These are phyloP conservation scores for Eretmochelys imbricata DNA, from an alignment of 2,113 vertebrate species.

Conservation along the genomic window DNA sequence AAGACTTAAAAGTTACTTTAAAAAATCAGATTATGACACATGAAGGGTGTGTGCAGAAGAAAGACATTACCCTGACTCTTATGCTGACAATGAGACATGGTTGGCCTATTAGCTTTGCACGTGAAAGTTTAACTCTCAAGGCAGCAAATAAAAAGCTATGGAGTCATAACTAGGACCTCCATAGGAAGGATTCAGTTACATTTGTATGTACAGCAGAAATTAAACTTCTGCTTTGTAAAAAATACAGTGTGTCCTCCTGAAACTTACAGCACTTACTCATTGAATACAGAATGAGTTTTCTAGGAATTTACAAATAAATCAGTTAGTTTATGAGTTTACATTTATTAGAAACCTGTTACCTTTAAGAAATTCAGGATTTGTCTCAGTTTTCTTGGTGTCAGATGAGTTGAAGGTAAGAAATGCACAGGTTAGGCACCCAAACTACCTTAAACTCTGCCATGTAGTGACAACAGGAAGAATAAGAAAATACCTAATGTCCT, in stretches of 20 bases:
- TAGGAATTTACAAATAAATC: background rate
- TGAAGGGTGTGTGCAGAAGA: background rate
- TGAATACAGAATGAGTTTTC: background rate
- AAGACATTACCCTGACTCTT: background rate
- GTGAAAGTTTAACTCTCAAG: background rate
- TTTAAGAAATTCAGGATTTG: background rate
- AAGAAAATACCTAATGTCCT: background rate
- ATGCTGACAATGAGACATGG: background rate
- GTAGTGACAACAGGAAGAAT: background rate
- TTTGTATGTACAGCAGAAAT: background rate
- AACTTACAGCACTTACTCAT: background rate
- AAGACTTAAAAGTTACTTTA: background rate
- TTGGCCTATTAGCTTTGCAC: background rate
- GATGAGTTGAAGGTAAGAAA: background rate
- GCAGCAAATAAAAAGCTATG: background rate
- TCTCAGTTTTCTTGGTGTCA: background rate
- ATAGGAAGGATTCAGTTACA: background rate
- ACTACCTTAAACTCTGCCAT: background rate
- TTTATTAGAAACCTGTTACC: background rate
- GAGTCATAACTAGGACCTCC: background rate
- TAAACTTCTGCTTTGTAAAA: background rate
- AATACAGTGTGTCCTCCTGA: background rate
- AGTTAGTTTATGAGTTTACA: background rate
- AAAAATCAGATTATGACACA: background rate
- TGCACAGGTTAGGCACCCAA: background rate